These are phyloP conservation scores for Dendroctonus ponderosae DNA, from an alignment of 1,140 invertebrate genomes.

Conservation along the genomic window DNA sequence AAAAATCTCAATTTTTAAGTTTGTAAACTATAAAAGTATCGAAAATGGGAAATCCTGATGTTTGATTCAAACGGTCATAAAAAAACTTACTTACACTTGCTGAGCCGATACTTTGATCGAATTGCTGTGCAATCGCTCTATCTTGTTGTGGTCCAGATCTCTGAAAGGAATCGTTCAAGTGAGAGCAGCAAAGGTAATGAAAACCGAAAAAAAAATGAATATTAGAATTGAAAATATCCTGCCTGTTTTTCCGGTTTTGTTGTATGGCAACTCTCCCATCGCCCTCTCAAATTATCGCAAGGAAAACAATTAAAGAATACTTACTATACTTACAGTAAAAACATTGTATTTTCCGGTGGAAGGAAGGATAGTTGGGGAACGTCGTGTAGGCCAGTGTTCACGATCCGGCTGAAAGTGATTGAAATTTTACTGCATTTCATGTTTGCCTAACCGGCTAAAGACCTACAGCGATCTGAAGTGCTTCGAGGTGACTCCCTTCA, in stretches of 20 bases:
- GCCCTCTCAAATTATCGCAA: background rate
- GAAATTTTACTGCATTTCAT: background rate
- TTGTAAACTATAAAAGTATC: no score
- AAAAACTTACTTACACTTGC: constrained; percentile 56
- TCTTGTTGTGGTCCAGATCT: constrained; percentile 60
- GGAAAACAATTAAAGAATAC: constrained; percentile 18
- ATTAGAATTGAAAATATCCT: background rate
- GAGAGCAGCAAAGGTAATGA: no score
- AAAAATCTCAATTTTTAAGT: no score
- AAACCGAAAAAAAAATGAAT: background rate
- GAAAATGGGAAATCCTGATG: no score
- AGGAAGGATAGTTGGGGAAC: constrained; percentile 55
- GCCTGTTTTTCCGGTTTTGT: background rate
- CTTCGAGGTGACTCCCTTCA: constrained; percentile 51
- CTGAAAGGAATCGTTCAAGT: constrained; percentile 50
- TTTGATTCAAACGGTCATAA: no score
- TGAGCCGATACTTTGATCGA: constrained; percentile 57
- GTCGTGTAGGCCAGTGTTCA: constrained; percentile 55
- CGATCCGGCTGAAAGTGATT: constrained; percentile 53
- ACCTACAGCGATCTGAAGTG: constrained; percentile 57
- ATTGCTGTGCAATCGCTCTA: constrained; percentile 53
- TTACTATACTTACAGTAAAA: constrained; percentile 58
- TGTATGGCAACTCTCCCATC: no score
- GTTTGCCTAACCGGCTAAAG: constrained; percentile 17
- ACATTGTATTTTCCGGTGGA: constrained; percentile 53